Evolutionary conservation across 2,797 vertebrate species (phyloP).

Genomic region (Bufotes viridis): DNA sequence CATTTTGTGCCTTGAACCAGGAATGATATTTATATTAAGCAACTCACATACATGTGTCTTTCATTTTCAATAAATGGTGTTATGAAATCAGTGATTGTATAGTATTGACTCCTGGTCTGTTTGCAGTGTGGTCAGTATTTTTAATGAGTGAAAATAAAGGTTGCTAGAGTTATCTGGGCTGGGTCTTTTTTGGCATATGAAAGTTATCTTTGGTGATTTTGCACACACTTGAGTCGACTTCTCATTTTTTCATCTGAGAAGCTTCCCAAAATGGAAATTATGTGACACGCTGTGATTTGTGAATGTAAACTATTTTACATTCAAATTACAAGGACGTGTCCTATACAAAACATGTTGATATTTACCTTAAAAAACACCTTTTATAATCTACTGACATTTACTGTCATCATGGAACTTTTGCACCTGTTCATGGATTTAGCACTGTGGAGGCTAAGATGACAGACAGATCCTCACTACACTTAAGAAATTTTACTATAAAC

Average conservation of each 20-base stretch:
- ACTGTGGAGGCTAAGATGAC: neutral
- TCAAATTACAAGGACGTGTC: neutral
- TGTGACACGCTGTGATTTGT: neutral
- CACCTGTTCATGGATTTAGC: neutral
- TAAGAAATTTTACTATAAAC: neutral
- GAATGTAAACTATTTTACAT: neutral
- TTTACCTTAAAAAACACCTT: conserved; percentile 22
- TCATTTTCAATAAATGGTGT: too few species aligned
- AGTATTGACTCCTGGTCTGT: too few species aligned
- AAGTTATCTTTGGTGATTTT: neutral
- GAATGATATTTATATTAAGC: too few species aligned
- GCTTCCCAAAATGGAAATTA: neutral
- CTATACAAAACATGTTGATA: neutral
- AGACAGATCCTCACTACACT: neutral
- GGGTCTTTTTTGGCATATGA: too few species aligned
- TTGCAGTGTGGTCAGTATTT: too few species aligned
- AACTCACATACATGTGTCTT: too few species aligned
- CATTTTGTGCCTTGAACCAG: too few species aligned
- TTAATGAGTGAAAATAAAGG: too few species aligned
- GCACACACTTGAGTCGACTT: neutral
- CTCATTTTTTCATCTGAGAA: neutral
- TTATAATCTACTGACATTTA: neutral
- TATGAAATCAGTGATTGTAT: too few species aligned
- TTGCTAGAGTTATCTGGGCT: too few species aligned
- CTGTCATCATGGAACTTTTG: conserved; percentile 14